These are phyloP conservation scores for Drosophila limbata DNA, from an alignment of 2,888 invertebrate genomes.

Conservation along the genomic window DNA sequence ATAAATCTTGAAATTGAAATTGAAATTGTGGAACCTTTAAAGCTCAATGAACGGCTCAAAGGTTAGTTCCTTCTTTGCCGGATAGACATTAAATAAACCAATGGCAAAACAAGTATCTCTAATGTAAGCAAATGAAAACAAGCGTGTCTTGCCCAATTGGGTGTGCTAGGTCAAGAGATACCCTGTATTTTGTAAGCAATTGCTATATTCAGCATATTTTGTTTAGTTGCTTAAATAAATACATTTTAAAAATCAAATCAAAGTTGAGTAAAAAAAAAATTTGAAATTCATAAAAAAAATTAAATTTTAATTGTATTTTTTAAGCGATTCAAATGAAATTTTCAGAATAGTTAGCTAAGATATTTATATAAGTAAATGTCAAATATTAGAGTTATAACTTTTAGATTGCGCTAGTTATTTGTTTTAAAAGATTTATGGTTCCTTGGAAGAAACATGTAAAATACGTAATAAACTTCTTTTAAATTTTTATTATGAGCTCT, in stretches of 20 bases:
- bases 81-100: constrained; percentile 2
- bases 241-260: background rate
- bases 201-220: background rate
- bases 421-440: background rate
- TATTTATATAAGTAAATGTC: background rate
- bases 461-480: background rate
- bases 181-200: background rate
- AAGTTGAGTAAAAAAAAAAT: background rate
- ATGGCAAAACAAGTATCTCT: constrained; percentile 14
- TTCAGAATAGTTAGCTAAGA: background rate
- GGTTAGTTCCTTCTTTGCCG: constrained; percentile 15
- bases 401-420: background rate
- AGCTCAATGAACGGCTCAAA: constrained; percentile 45
- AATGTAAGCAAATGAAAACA: constrained; percentile 20
- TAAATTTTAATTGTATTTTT: no score
- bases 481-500: background rate
- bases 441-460: background rate
- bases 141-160: background rate
- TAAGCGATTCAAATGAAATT: background rate
- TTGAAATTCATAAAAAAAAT: background rate
- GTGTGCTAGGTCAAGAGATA: background rate
- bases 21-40: constrained; percentile 17
- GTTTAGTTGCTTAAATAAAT: background rate
- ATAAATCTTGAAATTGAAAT: constrained; percentile 4
- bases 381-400: background rate